Percentiles rank a stretch among this genome's conserved stretches.
Conservation (phyloP, 2,888 invertebrate genomes). For the Ethmia dodecea region DNA sequence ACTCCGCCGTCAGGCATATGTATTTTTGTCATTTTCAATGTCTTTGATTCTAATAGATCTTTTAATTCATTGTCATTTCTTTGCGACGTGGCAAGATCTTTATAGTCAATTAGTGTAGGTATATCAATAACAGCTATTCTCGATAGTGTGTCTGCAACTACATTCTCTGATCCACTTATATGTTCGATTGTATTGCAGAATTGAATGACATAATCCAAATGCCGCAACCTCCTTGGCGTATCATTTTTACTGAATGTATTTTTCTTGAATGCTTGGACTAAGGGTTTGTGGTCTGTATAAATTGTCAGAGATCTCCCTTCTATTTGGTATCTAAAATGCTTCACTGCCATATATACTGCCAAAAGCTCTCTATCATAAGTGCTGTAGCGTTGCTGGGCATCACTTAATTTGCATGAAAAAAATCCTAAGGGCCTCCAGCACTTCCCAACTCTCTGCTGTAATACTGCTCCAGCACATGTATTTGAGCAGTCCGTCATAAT, state of each 20-base stretch:
- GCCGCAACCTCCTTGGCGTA: constrained; percentile 8
- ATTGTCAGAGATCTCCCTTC: constrained; percentile 8
- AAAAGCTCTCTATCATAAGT: constrained; percentile 14
- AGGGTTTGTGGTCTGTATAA: constrained; percentile 17
- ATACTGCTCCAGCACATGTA: constrained; percentile 28
- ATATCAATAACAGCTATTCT: constrained; percentile 13
- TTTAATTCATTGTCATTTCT: neutral
- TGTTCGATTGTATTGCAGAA: constrained; percentile 33
- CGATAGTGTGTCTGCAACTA: constrained; percentile 28
- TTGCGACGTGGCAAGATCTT: neutral
- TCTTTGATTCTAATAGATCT: neutral
- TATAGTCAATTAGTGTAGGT: constrained; percentile 1
- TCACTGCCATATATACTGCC: constrained; percentile 14
- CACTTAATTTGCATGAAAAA: constrained; percentile 31
- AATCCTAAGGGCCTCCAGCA: constrained; percentile 7
- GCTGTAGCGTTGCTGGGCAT: constrained; percentile 23
- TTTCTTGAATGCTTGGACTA: constrained; percentile 12
- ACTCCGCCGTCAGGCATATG: neutral
- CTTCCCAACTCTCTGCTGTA: constrained; percentile 28
- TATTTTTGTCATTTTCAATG: neutral
- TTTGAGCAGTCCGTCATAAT: constrained; percentile 28
- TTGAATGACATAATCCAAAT: constrained; percentile 20
- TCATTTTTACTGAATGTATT: constrained; percentile 2
- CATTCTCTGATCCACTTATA: constrained; percentile 25
- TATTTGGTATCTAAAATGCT: constrained; percentile 11